A percentile compares a stretch with the other conserved stretches of the same genome.
Evolutionary conservation across 2,888 invertebrate genomes (phyloP).

Genomic region (Galerucella nymphaeae): DNA sequence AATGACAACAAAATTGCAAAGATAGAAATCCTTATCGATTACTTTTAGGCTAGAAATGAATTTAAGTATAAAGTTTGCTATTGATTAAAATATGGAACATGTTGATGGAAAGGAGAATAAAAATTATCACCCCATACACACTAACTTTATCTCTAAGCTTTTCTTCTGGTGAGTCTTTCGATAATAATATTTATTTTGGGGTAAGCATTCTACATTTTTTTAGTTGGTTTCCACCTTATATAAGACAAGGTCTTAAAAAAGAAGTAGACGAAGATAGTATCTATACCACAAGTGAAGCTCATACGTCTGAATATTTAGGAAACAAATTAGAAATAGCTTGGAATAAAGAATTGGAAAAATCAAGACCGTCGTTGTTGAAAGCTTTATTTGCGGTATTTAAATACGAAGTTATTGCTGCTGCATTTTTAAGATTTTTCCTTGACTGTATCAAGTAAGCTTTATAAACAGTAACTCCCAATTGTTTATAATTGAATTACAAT

Average conservation of each 20-base stretch:
- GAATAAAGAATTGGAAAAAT: conserved; percentile 49
- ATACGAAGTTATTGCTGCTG: conserved; percentile 45
- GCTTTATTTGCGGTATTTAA: conserved; percentile 54
- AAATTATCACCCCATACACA: conserved; percentile 6
- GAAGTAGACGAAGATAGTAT: conserved; percentile 67
- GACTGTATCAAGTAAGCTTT: conserved; percentile 40
- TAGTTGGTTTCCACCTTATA: conserved; percentile 67
- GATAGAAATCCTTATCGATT: neutral
- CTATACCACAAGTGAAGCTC: conserved; percentile 47
- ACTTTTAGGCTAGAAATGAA: neutral
- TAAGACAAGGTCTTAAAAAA: conserved; percentile 64
- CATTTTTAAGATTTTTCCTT: conserved; percentile 37
- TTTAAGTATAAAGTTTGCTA: neutral
- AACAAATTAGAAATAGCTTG: conserved; percentile 59
- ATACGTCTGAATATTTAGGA: conserved; percentile 54
- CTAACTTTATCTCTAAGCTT: conserved; percentile 36
- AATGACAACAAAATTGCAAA: conserved; percentile 5
- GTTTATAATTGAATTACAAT: conserved; percentile 13
- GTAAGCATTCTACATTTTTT: conserved; percentile 41
- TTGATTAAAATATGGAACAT: conserved; percentile 10
- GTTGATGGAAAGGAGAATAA: neutral
- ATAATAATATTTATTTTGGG: neutral
- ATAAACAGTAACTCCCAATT: neutral
- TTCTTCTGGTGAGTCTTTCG: conserved; percentile 42
- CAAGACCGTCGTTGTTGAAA: conserved; percentile 52